These are phyloP conservation scores for Oncorhynchus keta DNA, from an alignment of 2,113 vertebrate species.

Conservation along the genomic window DNA sequence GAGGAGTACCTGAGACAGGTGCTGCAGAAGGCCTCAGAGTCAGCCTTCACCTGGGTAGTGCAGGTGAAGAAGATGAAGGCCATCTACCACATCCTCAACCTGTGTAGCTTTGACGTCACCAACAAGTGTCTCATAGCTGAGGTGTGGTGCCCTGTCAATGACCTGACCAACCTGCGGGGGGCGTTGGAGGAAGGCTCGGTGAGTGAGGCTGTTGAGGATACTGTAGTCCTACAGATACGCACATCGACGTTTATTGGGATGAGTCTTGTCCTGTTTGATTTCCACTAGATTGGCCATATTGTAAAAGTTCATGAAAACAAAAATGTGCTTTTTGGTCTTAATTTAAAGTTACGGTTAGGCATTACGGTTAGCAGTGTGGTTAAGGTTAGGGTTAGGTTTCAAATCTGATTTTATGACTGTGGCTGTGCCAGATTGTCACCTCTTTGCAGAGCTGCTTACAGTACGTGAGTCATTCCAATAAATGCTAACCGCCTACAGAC, in stretches of 20 bases:
- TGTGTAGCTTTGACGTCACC: conserved; percentile 97
- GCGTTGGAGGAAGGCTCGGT: conserved; percentile 94
- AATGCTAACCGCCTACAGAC: background rate
- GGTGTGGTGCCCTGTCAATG: conserved; percentile 92
- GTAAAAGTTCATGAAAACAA: no score
- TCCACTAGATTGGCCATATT: no score
- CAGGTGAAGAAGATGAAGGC: conserved; percentile 99
- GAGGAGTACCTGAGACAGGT: conserved; percentile 95
- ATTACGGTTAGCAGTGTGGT: no score
- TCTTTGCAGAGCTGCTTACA: no score
- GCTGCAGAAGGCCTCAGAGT: conserved; percentile 88
- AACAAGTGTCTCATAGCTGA: conserved; percentile 98
- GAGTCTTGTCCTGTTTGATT: no score
- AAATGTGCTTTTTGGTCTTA: no score
- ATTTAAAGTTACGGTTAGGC: no score
- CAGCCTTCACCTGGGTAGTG: conserved; percentile 83
- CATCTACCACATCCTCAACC: conserved; percentile 94
- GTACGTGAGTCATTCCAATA: no score
- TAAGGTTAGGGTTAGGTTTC: no score
- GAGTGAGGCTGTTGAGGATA: conserved; percentile 55
- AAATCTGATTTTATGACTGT: no score
- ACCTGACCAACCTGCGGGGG: conserved; percentile 81
- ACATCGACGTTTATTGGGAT: no score
- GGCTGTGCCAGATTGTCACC: no score
- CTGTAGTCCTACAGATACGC: background rate